phyloP scores from a whole-genome alignment of 2,113 vertebrate genomes.

The Sclerurus mexicanus region DNA sequence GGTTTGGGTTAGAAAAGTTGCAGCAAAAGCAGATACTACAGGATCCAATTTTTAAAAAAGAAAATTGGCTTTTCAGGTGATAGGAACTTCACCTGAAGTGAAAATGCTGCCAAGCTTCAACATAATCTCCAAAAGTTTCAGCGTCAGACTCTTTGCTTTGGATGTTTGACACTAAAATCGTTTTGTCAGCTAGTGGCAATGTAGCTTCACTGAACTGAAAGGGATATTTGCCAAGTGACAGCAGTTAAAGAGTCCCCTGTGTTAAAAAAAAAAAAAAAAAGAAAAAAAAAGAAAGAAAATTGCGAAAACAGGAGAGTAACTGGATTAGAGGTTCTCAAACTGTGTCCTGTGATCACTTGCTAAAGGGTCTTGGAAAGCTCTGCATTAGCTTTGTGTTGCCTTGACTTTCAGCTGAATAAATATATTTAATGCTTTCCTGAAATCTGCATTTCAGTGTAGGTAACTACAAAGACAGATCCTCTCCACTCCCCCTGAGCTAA shows the following conservation, averaged over 20 bases:
- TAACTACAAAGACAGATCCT: background rate
- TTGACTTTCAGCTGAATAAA: background rate
- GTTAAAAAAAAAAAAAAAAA: background rate
- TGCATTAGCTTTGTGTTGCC: background rate
- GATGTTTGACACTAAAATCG: conserved; percentile 5
- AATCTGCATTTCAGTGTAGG: background rate
- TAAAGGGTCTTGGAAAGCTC: background rate
- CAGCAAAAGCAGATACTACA: background rate
- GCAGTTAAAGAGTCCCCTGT: background rate
- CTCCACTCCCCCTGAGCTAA: background rate
- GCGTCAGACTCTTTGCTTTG: background rate
- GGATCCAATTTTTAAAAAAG: background rate
- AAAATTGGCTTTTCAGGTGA: background rate
- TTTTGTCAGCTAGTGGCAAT: background rate
- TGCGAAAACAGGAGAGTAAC: background rate
- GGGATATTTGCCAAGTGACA: background rate
- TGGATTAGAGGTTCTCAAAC: background rate
- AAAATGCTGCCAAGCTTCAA: conserved; percentile 27
- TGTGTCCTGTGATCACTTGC: background rate
- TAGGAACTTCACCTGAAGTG: background rate
- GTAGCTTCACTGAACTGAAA: background rate
- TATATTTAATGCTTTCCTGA: background rate
- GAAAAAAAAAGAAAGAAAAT: background rate
- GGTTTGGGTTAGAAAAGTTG: background rate
- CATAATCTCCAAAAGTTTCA: background rate